These are phyloP conservation scores for Nasonia vitripennis DNA, from an alignment of 1,140 invertebrate genomes.

Conservation along the genomic window DNA sequence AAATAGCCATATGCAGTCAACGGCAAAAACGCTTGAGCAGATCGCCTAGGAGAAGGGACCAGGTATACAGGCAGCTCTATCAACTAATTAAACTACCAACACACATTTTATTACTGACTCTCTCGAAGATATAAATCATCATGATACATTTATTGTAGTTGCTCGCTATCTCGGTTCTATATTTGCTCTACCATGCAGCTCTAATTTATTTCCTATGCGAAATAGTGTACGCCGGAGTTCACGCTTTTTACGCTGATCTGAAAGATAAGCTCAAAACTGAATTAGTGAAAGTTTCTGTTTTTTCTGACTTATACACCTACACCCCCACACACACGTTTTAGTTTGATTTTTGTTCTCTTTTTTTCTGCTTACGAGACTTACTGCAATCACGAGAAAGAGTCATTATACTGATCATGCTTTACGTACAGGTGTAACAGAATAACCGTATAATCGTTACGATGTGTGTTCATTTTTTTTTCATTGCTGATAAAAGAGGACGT, in stretches of 20 bases:
- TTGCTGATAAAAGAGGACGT: not conserved
- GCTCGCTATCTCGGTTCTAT: too few species aligned
- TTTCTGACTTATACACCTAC: not conserved
- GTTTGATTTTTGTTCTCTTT: not conserved
- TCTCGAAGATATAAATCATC: too few species aligned
- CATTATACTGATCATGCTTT: not conserved
- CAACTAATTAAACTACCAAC: slow-evolving; percentile 38
- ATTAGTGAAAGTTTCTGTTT: not conserved
- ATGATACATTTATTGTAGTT: not conserved
- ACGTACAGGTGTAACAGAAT: not conserved
- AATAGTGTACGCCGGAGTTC: not conserved
- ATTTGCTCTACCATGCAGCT: too few species aligned
- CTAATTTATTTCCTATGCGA: not conserved
- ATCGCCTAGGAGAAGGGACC: slow-evolving; percentile 61
- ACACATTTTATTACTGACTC: not conserved
- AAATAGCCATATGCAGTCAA: slow-evolving; percentile 65
- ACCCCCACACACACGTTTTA: not conserved
- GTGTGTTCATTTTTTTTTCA: not conserved
- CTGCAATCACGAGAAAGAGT: not conserved
- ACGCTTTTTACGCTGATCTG: not conserved
- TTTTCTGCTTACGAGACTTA: not conserved
- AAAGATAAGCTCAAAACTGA: not conserved
- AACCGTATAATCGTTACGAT: not conserved
- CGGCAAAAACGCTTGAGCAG: slow-evolving; percentile 54
- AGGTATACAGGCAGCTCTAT: slow-evolving; percentile 63